These are phyloP conservation scores for Callocephalon fimbriatum DNA, from an alignment of 2,113 vertebrate genomes.

Conservation along the genomic window DNA sequence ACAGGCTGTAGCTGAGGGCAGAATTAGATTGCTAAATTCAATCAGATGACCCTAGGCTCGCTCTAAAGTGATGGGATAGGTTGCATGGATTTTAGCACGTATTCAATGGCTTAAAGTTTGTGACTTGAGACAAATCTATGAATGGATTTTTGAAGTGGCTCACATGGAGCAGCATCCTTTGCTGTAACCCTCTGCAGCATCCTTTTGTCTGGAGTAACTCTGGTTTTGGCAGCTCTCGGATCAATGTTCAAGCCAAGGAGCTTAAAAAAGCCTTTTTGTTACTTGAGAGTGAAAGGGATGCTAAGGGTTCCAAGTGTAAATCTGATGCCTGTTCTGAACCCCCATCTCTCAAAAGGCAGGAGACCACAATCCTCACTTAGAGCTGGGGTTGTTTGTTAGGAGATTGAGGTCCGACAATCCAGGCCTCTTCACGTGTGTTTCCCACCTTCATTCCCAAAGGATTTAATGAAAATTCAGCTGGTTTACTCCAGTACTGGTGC, in stretches of 20 bases:
- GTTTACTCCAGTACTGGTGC: no score
- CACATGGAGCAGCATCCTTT: neutral
- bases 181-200: neutral
- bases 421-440: neutral
- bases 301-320: neutral
- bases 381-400: no score
- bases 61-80: neutral
- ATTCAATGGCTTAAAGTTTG: no score
- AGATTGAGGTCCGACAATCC: neutral
- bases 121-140: neutral
- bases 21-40: neutral
- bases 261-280: neutral
- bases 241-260: neutral
- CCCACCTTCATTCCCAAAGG: neutral
- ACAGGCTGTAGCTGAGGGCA: neutral
- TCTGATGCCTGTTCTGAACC: neutral
- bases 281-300: neutral
- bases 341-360: neutral
- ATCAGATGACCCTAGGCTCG: fast-evolving
- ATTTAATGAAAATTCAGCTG: neutral
- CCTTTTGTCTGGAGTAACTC: neutral
- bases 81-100: neutral
- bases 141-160: neutral
- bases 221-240: neutral
- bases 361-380: neutral